Evolutionary conservation across 2,113 vertebrate species (phyloP), one percentile per base, ranked within the genome.

Genomic region (Rhineura floridana): DNA sequence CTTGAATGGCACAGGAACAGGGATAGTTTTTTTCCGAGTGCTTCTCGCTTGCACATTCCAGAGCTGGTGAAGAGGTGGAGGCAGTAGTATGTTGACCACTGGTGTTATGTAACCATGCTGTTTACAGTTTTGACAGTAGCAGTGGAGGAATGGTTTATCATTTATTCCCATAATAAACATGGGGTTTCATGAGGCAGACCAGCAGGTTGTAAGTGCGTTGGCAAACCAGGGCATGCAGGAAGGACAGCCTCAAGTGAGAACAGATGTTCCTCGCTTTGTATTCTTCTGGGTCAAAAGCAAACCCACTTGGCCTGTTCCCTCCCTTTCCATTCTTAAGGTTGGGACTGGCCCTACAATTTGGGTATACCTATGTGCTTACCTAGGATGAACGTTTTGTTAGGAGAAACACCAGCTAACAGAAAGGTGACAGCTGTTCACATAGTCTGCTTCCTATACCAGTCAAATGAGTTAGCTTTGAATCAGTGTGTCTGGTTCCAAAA

Each of bases 141-240:
- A n/a, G 62, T 4, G 21, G 0, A 0, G 52, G 83, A 59, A 77
- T 63, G 33, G 36, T 0, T 46, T 59, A 10, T 85, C 69, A 75
- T 0, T 87, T 1, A 0, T 13, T 75, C 50, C 19, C 69, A 17
- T 25, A 28, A n/a, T 81, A 23, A 83, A 55, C 44, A 17, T 33
- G 63, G 13, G 33, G 11, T 52, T 83, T 88, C 25, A 63, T n/a
- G 83, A 89, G 23, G 0, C 2, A 3, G 9, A 0, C 2, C 5
- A 46, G 0, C 46, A 55, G 3, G 2, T 48, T 73, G 21, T 0
- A 0, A 86, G 83, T 44, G 6, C 0, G 1, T 1, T 76, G 0
- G 81, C 33, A 48, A 10, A 23, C 17, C 39, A 63, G 36, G 42
- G 7, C 6, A 10, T 59, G 55, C 44, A 67, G 55, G 39, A 23